Evolutionary conservation across 2,888 invertebrate genomes (phyloP).

Genomic region (Lydus trimaculatus): DNA sequence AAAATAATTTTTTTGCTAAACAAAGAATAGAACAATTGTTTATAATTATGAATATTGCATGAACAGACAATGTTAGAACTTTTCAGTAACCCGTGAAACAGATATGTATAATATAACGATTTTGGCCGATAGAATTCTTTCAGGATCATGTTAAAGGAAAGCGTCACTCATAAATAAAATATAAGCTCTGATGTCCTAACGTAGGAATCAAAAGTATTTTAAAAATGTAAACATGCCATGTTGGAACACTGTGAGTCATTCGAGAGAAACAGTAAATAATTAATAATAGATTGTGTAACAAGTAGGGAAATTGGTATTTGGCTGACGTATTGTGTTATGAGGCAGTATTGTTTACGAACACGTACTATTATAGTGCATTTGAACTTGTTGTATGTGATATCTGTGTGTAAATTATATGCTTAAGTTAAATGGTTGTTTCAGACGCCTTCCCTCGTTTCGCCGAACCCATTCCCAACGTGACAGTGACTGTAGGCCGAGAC

Average conservation of each 20-base stretch:
- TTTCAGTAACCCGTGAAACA: neutral
- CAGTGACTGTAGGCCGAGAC: slow-evolving; percentile 86
- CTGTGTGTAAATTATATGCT: slow-evolving; percentile 23
- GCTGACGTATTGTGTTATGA: neutral
- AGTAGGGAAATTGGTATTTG: neutral
- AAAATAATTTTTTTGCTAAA: neutral
- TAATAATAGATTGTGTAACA: too few species aligned
- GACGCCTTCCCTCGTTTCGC: slow-evolving; percentile 78
- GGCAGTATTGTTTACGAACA: neutral
- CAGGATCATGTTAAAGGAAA: too few species aligned
- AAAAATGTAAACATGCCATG: too few species aligned
- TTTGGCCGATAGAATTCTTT: neutral
- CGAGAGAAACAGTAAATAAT: too few species aligned
- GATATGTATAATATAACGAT: neutral
- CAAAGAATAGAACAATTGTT: neutral
- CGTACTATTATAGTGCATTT: slow-evolving; percentile 11
- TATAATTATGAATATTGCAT: neutral
- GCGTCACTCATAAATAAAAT: too few species aligned
- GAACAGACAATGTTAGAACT: neutral
- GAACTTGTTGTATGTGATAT: slow-evolving; percentile 19
- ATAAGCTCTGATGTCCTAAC: too few species aligned
- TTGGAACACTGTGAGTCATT: too few species aligned
- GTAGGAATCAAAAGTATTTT: too few species aligned
- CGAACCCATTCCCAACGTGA: slow-evolving; percentile 89
- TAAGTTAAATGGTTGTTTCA: slow-evolving; percentile 49